Evolutionary conservation across 2,888 invertebrate species (phyloP).

Genomic region (Calliopum simillimum): DNA sequence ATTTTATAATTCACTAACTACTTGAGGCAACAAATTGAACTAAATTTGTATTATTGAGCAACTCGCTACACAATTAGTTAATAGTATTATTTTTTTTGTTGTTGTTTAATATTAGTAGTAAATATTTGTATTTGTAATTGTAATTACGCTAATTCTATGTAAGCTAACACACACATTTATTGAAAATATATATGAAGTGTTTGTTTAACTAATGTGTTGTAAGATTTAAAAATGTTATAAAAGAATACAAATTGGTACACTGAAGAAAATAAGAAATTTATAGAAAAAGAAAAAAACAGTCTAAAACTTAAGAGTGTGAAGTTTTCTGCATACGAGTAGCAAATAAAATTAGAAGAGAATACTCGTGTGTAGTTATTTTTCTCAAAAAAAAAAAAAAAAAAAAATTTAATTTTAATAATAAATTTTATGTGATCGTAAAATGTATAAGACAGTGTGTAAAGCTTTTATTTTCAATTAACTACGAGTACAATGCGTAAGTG

Average conservation of each 20-base stretch:
- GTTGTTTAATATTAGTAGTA: neutral
- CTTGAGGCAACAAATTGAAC: constrained; percentile 44
- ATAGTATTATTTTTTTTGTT: neutral
- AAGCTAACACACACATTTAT: constrained; percentile 34
- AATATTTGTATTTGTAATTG: constrained; percentile 14
- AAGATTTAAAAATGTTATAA: constrained; percentile 23
- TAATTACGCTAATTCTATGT: constrained; percentile 28
- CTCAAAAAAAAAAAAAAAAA: no score
- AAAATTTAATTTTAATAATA: no score
- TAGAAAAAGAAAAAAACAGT: constrained; percentile 3
- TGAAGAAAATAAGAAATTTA: constrained; percentile 1
- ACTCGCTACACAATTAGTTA: constrained; percentile 44
- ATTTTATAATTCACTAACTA: constrained; percentile 37
- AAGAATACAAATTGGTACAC: no score
- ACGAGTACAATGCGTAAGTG: no score
- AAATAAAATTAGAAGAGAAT: no score
- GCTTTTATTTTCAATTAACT: no score
- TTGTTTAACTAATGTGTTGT: constrained; percentile 5
- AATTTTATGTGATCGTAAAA: no score
- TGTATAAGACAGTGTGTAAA: no score
- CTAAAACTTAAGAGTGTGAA: neutral
- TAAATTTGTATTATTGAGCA: constrained; percentile 34
- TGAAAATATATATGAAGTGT: constrained; percentile 21
- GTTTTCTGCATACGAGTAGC: neutral
- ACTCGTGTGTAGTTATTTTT: no score